Evolutionary conservation across 2,888 invertebrate genomes (phyloP).

Genomic region (Lepidonotus clava): DNA sequence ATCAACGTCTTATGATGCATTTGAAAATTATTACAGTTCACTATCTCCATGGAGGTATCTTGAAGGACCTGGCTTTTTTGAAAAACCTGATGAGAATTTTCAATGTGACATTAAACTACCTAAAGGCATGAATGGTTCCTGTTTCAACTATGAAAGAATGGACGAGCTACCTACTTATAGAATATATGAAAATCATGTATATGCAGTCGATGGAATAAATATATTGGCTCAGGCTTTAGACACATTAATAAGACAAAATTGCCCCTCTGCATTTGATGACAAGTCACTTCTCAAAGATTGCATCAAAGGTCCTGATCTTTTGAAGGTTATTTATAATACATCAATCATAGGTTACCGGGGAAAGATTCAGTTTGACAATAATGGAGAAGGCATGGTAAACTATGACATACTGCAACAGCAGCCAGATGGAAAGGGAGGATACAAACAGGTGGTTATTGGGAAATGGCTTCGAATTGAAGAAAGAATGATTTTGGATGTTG

Average conservation of each 20-base stretch:
- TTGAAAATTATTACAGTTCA: background rate
- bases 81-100: conserved; percentile 58
- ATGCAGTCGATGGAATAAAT: conserved; percentile 68
- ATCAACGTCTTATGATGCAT: background rate
- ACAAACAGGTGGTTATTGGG: background rate
- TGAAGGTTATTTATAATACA: conserved; percentile 65
- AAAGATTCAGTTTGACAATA: conserved; percentile 67
- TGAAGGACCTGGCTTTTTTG: background rate
- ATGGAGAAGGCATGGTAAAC: conserved; percentile 68
- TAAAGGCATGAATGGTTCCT: background rate
- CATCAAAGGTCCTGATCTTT: conserved; percentile 63
- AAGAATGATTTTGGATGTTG: background rate
- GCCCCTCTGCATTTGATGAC: conserved; percentile 59
- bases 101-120: background rate
- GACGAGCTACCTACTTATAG: background rate
- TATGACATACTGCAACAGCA: conserved; percentile 68
- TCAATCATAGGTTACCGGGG: conserved; percentile 67
- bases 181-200: background rate
- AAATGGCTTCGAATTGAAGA: background rate
- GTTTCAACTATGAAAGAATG: background rate
- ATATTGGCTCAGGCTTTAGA: conserved; percentile 68
- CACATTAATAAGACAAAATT: conserved; percentile 64
- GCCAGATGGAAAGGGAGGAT: background rate
- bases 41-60: background rate
- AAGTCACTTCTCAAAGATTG: conserved; percentile 62